Base-by-base conservation (phyloP, 2,113 vertebrate genomes). In the Nycticebus coucang region DNA sequence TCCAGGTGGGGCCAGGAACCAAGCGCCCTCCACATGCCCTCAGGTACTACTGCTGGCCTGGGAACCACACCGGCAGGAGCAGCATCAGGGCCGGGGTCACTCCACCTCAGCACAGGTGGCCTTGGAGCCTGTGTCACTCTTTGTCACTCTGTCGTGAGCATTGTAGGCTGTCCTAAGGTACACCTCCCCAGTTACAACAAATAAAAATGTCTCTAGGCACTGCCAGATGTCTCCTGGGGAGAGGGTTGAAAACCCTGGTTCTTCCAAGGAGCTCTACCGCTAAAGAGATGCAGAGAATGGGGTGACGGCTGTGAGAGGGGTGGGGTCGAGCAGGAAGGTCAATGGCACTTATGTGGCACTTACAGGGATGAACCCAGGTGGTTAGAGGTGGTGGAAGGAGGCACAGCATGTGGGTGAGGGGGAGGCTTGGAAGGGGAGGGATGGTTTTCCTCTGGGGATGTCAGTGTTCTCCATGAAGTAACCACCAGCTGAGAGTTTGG, bases 261-360 rank as follows among this genome's bases (percentile, higher is more conserved):
- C 68, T 28, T 53, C n/a, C 45, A 14, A 59, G 57, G 9, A 79
- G n/a, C 28, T 71, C 69, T 62, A 37, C 22, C 14, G 19, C 33
- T 78, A 12, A 7, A 55, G 30, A 69, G 79, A 55, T 4, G n/a
- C 69, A 84, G 35, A 64, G 79, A 50, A 53, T 4, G 74, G 6
- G 24, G 37, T 50, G 55, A 11, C 22, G 7, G 45, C 24, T 24
- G 12, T 3, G 17, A 21, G 19, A 12, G 28, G 79, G 37, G 33
- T 12, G 28, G 15, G 10, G 66, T 28, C 7, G 18, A 21, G 66
- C 26, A 55, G 79, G 37, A 24, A 50, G 12, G 12, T 21, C 80
- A 3, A 0, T 1, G 41, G 22, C 60, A 62, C 21, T 53, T n/a
- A 18, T 9, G 0, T 2, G 41, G 22, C 60, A 62, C 8, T 53